A percentile compares a stretch with the other conserved stretches of the same genome.
Evolutionary conservation across 2,888 invertebrate species (phyloP).

Genomic region (Pristionchus exspectatus): DNA sequence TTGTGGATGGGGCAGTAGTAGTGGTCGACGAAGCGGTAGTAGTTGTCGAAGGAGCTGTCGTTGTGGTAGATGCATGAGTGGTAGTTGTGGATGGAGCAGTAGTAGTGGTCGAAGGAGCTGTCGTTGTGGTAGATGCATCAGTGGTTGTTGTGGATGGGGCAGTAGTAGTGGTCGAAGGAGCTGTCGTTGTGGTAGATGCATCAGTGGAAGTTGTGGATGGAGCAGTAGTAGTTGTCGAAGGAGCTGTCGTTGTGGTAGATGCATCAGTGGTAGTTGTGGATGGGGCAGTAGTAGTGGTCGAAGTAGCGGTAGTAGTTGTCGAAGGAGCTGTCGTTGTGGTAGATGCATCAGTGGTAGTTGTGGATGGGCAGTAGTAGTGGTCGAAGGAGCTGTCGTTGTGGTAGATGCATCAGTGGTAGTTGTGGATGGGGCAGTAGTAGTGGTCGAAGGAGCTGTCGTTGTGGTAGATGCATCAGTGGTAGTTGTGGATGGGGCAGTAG

Average conservation of each 20-base stretch:
- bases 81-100: neutral
- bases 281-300: neutral
- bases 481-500: neutral
- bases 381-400: neutral
- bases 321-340: neutral
- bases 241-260: neutral
- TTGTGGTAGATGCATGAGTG: neutral
- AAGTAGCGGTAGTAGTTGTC: neutral
- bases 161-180: neutral
- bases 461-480: neutral
- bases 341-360: neutral
- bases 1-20: too few relatives aligned
- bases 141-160: neutral
- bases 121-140: neutral
- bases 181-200: neutral
- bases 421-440: too few relatives aligned
- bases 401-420: too few relatives aligned
- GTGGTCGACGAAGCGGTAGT: too few relatives aligned
- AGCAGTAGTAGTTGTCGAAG: neutral
- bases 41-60: neutral
- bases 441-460: neutral
- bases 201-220: neutral
- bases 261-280: neutral
- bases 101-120: neutral
- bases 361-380: neutral